These are phyloP conservation scores for Ametastegia equiseti DNA, from an alignment of 2,888 invertebrate species.

Conservation along the genomic window DNA sequence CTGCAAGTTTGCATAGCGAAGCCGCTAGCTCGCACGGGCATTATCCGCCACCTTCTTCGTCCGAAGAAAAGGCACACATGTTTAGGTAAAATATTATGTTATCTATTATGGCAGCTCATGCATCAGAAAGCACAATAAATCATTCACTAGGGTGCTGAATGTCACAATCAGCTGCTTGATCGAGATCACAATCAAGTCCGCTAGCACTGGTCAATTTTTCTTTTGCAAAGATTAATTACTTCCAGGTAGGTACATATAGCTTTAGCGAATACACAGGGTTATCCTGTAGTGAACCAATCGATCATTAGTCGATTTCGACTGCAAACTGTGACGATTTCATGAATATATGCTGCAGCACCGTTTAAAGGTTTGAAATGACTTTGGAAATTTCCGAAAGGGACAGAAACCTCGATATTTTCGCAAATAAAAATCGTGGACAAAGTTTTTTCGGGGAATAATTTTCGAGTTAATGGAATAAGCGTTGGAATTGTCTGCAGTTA, in stretches of 20 bases:
- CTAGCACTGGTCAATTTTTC: background rate
- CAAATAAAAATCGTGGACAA: too few species aligned
- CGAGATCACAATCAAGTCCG: background rate
- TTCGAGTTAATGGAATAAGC: too few species aligned
- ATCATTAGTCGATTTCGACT: background rate
- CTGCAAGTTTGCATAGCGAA: conserved; percentile 47
- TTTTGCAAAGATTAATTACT: background rate
- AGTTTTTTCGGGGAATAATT: too few species aligned
- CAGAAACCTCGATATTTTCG: too few species aligned
- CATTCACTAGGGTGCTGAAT: background rate
- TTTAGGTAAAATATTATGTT: conserved; percentile 66
- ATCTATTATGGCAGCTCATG: background rate
- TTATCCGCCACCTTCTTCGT: conserved; percentile 64
- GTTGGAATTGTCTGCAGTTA: too few species aligned
- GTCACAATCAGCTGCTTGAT: background rate
- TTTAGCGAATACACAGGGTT: too few species aligned
- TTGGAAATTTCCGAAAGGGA: too few species aligned
- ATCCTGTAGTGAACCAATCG: background rate
- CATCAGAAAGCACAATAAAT: background rate
- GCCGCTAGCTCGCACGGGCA: conserved; percentile 55
- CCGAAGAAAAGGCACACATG: conserved; percentile 70
- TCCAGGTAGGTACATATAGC: background rate
- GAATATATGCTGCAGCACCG: too few species aligned
- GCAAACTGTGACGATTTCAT: too few species aligned
- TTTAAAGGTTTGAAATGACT: too few species aligned